Evolutionary conservation across 2,888 invertebrate genomes (phyloP), one percentile per base, ranked within the genome.

Genomic region (Agelastica alni): DNA sequence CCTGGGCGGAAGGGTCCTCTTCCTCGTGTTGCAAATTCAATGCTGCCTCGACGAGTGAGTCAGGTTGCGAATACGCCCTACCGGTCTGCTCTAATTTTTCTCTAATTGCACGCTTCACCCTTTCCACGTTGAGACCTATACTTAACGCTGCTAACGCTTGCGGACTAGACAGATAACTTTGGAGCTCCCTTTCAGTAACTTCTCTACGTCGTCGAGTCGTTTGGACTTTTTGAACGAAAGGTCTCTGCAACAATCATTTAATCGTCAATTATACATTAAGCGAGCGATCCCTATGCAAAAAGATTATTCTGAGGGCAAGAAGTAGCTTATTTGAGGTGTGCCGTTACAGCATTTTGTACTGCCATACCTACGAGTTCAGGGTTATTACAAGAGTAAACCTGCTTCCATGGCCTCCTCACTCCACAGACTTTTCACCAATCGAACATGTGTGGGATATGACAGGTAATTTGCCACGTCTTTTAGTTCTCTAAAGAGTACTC

Each of bases 31-130:
- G 87, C 41, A 85, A 81, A 68, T 85, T 85, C 17, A 91, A 76
- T 2, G 88, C 86, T 4, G 89, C 88, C 70, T 88, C 85, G 36
- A 91, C 84, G 4, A 91, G 76, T 16, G 87, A 84, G 67, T 89
- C 88, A 0, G 86, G 80, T n/a, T 83, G 82, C 9, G 79, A 77
- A 73, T 86, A 91, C 0, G 86, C 82, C 36, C 78, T 68, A 0
- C 90, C 90, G 65, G 79, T 74, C 44, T 74, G 76, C 57, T 81
- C 80, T 48, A 86, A 68, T 70, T 81, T 81, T 49, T 80, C 79
- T 64, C 79, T 80, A 9, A 85, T 77, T 2, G 82, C 83, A 63
- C 78, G 78, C 67, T 82, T 82, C 0, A 87, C 79, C 52, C 82
- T 74, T 9, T 81, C 83, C 1, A 80, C 78, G 64, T 84, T 82